Percentiles rank a stretch among this genome's conserved stretches.
Conservation (phyloP, 2,888 invertebrate genomes). For the Dynastes tityus region DNA sequence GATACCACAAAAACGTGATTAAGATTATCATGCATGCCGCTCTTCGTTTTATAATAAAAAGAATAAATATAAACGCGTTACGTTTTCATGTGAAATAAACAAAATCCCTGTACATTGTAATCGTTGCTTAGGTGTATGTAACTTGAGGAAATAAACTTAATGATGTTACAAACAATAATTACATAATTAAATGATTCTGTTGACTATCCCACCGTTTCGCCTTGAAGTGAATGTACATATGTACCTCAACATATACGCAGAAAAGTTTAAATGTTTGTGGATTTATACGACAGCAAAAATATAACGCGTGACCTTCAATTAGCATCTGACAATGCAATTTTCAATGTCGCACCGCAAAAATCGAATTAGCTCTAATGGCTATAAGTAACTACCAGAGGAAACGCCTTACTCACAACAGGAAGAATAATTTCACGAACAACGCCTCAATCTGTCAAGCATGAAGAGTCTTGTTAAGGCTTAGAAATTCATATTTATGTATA, state of each 20-base stretch:
- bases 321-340: neutral
- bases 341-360: neutral
- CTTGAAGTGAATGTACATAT: neutral
- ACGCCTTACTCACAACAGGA: constrained; percentile 40
- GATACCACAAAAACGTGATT: too few species aligned
- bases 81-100: too few species aligned
- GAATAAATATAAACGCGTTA: too few species aligned
- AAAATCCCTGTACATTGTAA: neutral
- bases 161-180: neutral
- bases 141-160: neutral
- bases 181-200: neutral
- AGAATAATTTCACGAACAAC: constrained; percentile 38
- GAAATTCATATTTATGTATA: constrained; percentile 5
- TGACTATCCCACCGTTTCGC: neutral
- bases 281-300: neutral
- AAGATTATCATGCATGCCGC: too few species aligned
- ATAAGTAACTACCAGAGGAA: constrained; percentile 28
- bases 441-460: constrained; percentile 26
- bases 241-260: too few species aligned
- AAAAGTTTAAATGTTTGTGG: too few species aligned
- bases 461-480: constrained; percentile 25
- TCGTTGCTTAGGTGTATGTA: neutral
- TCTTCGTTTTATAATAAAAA: too few species aligned
- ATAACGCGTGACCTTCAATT: constrained; percentile 1
- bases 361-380: constrained; percentile 2